Conservation (phyloP, 2,888 invertebrate genomes). For the Scotopteryx bipunctaria region DNA sequence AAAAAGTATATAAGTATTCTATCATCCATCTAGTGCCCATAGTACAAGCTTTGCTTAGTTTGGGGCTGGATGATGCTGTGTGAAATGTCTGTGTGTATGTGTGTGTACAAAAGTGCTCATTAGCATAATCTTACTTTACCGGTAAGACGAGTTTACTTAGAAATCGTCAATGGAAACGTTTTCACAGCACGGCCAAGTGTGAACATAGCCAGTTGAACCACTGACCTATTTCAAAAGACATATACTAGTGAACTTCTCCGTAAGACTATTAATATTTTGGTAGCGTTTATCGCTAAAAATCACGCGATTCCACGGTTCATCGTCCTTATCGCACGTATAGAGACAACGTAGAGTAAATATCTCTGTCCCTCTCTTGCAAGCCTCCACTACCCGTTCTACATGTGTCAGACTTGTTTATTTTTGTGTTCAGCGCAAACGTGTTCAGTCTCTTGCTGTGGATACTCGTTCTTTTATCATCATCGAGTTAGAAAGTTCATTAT, state of each 20-base stretch:
- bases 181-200: too few species aligned
- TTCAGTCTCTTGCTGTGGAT: constrained; percentile 16
- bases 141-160: too few species aligned
- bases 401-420: constrained; percentile 30
- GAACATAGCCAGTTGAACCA: not conserved
- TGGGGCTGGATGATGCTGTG: too few species aligned
- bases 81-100: too few species aligned
- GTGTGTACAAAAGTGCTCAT: too few species aligned
- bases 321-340: constrained; percentile 28
- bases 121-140: too few species aligned
- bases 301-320: constrained; percentile 19
- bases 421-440: constrained; percentile 28
- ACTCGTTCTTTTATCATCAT: constrained; percentile 12
- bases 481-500: constrained; percentile 2
- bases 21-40: too few species aligned
- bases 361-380: constrained; percentile 11
- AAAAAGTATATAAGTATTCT: too few species aligned
- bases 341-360: not conserved
- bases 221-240: not conserved
- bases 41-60: too few species aligned
- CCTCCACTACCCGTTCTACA: constrained; percentile 5
- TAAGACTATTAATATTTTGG: constrained; percentile 12
- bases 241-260: not conserved
- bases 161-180: too few species aligned
- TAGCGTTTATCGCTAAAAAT: constrained; percentile 19